These are phyloP conservation scores for Drosophila pandora DNA, from an alignment of 1,140 invertebrate species.

Conservation along the genomic window DNA sequence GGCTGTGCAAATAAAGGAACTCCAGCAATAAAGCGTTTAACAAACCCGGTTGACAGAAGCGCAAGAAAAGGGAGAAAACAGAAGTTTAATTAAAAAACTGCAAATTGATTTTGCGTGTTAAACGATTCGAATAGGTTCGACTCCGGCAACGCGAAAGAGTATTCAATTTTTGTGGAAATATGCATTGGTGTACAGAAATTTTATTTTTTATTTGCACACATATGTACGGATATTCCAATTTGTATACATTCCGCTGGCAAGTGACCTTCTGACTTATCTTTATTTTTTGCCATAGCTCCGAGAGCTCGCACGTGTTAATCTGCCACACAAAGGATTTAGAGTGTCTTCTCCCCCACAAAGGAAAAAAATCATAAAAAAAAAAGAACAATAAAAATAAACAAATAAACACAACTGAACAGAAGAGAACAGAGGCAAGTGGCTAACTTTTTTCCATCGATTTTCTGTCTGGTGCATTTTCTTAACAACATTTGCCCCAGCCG, in stretches of 20 bases:
- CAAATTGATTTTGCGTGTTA: constrained; percentile 54
- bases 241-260: constrained; percentile 26
- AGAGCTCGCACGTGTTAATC: constrained; percentile 72
- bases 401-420: constrained; percentile 25
- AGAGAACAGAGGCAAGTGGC: constrained; percentile 30
- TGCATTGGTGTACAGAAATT: background rate
- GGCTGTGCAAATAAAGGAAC: constrained; percentile 25
- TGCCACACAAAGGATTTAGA: constrained; percentile 76
- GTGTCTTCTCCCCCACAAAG: constrained; percentile 33
- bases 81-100: constrained; percentile 63
- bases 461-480: constrained; percentile 76
- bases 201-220: background rate
- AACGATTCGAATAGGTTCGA: constrained; percentile 19
- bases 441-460: constrained; percentile 66
- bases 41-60: constrained; percentile 14
- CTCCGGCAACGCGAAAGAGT: background rate
- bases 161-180: constrained; percentile 6
- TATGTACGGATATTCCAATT: constrained; percentile 9
- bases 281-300: constrained; percentile 23
- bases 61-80: constrained; percentile 8
- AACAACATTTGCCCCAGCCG: constrained; percentile 50
- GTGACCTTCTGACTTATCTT: constrained; percentile 62
- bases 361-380: constrained; percentile 30
- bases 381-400: constrained; percentile 43
- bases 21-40: constrained; percentile 6